Evolutionary conservation across 2,888 invertebrate species (phyloP).

Genomic region (Cerastis rubricosa): DNA sequence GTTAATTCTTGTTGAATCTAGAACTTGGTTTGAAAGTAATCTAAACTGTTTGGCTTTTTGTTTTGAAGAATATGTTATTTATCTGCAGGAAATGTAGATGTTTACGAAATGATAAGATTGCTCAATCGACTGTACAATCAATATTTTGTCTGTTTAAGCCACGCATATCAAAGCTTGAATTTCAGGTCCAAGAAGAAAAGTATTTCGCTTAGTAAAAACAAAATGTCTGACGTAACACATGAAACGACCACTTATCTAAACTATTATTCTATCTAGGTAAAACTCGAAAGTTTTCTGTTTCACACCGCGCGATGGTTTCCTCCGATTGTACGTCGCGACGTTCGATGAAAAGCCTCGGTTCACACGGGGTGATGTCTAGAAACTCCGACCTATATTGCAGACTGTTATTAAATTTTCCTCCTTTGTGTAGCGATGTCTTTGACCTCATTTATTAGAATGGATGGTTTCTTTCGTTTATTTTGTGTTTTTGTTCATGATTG

Average conservation of each 20-base stretch:
- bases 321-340: conserved; percentile 42
- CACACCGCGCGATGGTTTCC: conserved; percentile 50
- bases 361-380: conserved; percentile 61
- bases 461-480: conserved; percentile 42
- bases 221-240: background rate
- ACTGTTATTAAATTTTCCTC: conserved; percentile 65
- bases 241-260: conserved; percentile 5
- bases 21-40: conserved; percentile 12
- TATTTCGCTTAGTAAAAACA: background rate
- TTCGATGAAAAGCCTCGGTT: conserved; percentile 43
- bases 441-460: conserved; percentile 54
- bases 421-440: conserved; percentile 56
- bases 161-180: background rate
- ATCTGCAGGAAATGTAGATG: background rate
- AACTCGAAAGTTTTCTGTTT: conserved; percentile 18
- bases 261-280: conserved; percentile 39
- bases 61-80: background rate
- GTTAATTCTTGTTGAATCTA: conserved; percentile 1
- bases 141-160: background rate
- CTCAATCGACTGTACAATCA: background rate
- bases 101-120: background rate
- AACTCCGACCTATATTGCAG: conserved; percentile 64
- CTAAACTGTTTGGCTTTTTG: background rate
- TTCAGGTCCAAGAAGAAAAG: background rate
- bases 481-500: conserved; percentile 38